Conservation (phyloP, 2,888 invertebrate species). For the Eumacrocentrus americanus region DNA sequence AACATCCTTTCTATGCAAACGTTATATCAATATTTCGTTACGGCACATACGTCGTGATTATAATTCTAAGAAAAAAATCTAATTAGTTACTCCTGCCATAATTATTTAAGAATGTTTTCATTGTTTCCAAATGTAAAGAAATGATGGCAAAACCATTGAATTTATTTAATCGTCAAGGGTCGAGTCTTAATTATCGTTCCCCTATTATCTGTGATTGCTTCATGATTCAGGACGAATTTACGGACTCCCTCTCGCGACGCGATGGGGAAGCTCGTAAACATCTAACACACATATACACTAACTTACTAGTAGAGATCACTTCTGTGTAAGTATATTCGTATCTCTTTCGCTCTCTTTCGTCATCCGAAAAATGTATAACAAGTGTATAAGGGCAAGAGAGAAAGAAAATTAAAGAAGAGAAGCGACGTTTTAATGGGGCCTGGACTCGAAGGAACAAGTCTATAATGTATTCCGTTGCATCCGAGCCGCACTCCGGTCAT, state of each 20-base stretch:
- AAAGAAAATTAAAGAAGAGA: constrained; percentile 28
- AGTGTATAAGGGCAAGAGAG: constrained; percentile 15
- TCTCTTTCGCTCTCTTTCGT: constrained; percentile 15
- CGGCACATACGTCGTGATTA: too few species aligned
- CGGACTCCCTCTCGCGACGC: constrained; percentile 3
- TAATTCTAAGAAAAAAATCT: too few species aligned
- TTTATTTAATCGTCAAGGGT: constrained; percentile 4
- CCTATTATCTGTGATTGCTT: constrained; percentile 12
- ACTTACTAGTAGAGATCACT: background rate
- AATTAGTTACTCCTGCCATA: too few species aligned
- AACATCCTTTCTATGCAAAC: too few species aligned
- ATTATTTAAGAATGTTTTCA: too few species aligned
- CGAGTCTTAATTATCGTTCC: constrained; percentile 7
- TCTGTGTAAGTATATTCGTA: background rate
- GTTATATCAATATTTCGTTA: too few species aligned
- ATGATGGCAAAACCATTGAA: background rate
- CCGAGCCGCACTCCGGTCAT: constrained; percentile 35
- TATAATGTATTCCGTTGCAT: constrained; percentile 53
- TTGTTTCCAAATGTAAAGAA: too few species aligned
- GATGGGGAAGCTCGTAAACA: constrained; percentile 7
- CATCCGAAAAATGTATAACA: background rate
- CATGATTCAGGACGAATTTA: constrained; percentile 17
- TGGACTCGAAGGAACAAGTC: constrained; percentile 51
- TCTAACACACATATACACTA: background rate
- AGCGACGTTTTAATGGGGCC: constrained; percentile 47